Conservation (phyloP, 2,888 invertebrate genomes). For the Brenthis ino region DNA sequence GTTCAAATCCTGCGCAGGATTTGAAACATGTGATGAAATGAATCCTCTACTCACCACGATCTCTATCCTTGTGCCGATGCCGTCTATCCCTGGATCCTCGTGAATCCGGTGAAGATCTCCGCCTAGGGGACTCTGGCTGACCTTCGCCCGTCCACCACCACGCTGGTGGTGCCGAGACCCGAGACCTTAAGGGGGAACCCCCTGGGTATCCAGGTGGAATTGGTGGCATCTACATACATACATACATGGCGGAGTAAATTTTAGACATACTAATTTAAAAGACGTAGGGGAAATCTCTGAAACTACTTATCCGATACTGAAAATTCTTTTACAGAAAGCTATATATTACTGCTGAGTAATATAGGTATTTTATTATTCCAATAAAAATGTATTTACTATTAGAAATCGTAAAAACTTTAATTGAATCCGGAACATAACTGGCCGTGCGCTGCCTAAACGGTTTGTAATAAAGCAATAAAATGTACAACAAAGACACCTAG, state of each 20-base stretch:
- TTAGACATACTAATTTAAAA: too few relatives aligned
- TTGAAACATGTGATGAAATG: too few relatives aligned
- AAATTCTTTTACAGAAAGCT: too few relatives aligned
- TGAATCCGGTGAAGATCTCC: slow-evolving; percentile 70
- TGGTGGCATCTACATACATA: slow-evolving; percentile 42
- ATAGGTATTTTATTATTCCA: too few relatives aligned
- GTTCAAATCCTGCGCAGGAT: too few relatives aligned
- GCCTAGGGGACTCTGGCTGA: slow-evolving; percentile 49
- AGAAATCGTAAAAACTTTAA: too few relatives aligned
- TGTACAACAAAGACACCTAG: too few relatives aligned
- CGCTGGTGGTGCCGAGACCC: slow-evolving; percentile 67
- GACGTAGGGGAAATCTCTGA: not conserved
- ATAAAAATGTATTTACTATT: too few relatives aligned
- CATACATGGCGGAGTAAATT: not conserved
- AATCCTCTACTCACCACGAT: slow-evolving; percentile 46
- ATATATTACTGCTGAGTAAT: too few relatives aligned
- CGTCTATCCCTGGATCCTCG: slow-evolving; percentile 56
- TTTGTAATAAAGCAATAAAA: too few relatives aligned
- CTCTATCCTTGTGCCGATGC: slow-evolving; percentile 59
- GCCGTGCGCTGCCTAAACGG: too few relatives aligned
- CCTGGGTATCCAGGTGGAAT: slow-evolving; percentile 39
- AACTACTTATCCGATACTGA: not conserved
- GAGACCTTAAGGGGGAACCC: slow-evolving; percentile 57
- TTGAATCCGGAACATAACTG: too few relatives aligned
- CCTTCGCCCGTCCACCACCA: slow-evolving; percentile 45